These are phyloP conservation scores for Lasiurus cinereus DNA, from an alignment of 2,113 vertebrate genomes.

Conservation along the genomic window DNA sequence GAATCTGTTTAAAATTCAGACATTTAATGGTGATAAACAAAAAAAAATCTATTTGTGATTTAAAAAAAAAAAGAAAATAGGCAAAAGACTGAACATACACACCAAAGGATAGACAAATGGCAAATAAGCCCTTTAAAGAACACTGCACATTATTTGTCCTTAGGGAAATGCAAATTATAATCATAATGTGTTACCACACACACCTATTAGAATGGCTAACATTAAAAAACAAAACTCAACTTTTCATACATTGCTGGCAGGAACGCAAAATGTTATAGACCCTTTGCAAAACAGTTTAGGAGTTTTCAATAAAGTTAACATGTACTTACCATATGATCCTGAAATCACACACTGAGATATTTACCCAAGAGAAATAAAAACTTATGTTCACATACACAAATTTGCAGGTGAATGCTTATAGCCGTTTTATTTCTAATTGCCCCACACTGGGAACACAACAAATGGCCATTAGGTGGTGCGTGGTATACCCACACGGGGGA, in stretches of 20 bases:
- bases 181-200: not conserved
- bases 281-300: not conserved
- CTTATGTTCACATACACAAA: not conserved
- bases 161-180: conserved; percentile 22
- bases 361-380: conserved; percentile 56
- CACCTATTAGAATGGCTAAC: not conserved
- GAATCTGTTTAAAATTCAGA: too few species aligned
- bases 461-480: not conserved
- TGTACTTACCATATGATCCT: not conserved
- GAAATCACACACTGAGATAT: not conserved
- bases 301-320: conserved; percentile 46
- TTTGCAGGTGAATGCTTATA: not conserved
- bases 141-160: not conserved
- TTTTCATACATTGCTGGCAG: not conserved
- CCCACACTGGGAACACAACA: not conserved
- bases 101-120: not conserved
- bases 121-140: conserved; percentile 18
- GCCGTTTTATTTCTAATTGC: not conserved
- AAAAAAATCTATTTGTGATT: too few species aligned
- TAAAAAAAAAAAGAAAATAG: not conserved
- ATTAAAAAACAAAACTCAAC: not conserved
- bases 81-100: conserved; percentile 21
- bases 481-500: not conserved
- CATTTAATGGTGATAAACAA: too few species aligned
- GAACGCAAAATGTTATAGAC: not conserved